Base-by-base conservation (phyloP, 2,113 vertebrate species). In the Psittacara wagleri region DNA sequence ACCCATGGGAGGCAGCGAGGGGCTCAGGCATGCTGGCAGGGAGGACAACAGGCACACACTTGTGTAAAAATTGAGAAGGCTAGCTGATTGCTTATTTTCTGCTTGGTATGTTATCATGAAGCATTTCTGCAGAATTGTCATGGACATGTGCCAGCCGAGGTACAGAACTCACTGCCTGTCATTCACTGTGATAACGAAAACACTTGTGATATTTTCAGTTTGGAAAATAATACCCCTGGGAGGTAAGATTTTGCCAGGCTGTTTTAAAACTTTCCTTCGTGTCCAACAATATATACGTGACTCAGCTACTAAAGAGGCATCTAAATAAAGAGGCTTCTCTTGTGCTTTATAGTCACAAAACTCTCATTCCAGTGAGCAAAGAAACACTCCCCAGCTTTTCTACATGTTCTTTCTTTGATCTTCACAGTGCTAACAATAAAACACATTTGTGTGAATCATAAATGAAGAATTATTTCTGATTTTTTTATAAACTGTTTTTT, bases 261-360 rank as follows among this genome's bases (percentile, higher is more conserved):
- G 81, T 92, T 95, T 79, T 83, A 94, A 95, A 96, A 94, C 86
- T 92, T 94, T 89, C 66, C 86, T 96, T 94, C 92, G 9, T 95
- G 94, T 69, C 78, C 92, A 92, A 66, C 81, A 77, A 92, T 77
- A 94, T 41, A 91, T 79, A 96, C 81, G 96, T 97, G 96, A 97
- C 95, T 94, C 86, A 94, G 95, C 92, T 97, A 94, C 96, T 95
- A 96, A 97, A 96, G 49, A 97, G 94, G 94, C 86, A 89, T 92
- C 95, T 92, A 94, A 95, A 96, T 94, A 97, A 96, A 97, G 92
- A 96, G 91, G 54, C 86, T 95, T 94, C 86, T 94, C 88, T 96
- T 87, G 83, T 85, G 90, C 92, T 96, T 94, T 97, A 92, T 96
- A 44, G 39, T 94, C 86, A 94, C 92, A 85, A 87, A 96, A 89